phyloP scores from a whole-genome alignment of 2,888 invertebrate genomes.

The Hypolimnas misippus region DNA sequence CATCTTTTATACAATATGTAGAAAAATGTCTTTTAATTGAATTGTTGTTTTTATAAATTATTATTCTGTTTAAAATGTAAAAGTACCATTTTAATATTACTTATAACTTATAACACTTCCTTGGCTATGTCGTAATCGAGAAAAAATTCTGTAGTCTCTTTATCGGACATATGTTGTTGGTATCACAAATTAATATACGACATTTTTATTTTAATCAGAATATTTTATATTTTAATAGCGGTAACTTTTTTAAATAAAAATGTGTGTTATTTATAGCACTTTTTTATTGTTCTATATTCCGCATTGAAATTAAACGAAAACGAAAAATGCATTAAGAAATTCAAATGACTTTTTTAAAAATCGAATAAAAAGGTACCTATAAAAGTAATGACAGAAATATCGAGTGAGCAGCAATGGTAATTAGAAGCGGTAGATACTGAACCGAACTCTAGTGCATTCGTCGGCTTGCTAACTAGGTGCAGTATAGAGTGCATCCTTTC shows the following conservation, averaged over 20 bases:
- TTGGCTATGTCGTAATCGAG: too few relatives aligned
- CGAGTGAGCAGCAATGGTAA: constrained; percentile 35
- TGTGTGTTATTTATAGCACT: too few relatives aligned
- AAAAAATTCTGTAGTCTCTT: too few relatives aligned
- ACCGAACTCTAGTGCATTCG: constrained; percentile 28
- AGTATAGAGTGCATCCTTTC: constrained; percentile 38
- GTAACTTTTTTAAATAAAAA: too few relatives aligned
- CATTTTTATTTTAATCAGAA: too few relatives aligned
- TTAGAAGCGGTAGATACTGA: constrained; percentile 31
- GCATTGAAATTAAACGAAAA: background rate
- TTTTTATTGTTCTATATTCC: background rate
- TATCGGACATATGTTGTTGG: too few relatives aligned
- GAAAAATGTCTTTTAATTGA: background rate
- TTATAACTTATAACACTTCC: too few relatives aligned
- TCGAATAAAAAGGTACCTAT: constrained; percentile 8
- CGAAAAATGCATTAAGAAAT: background rate
- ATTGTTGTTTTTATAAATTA: background rate
- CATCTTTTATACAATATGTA: background rate
- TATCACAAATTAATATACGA: too few relatives aligned
- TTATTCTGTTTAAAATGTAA: background rate
- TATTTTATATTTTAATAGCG: too few relatives aligned
- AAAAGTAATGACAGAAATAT: constrained; percentile 22
- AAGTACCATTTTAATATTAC: too few relatives aligned
- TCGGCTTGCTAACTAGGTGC: constrained; percentile 36
- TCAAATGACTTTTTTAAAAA: constrained; percentile 9